Base-by-base conservation (phyloP, 2,797 vertebrate species). In the Hephaestus fuliginosus region DNA sequence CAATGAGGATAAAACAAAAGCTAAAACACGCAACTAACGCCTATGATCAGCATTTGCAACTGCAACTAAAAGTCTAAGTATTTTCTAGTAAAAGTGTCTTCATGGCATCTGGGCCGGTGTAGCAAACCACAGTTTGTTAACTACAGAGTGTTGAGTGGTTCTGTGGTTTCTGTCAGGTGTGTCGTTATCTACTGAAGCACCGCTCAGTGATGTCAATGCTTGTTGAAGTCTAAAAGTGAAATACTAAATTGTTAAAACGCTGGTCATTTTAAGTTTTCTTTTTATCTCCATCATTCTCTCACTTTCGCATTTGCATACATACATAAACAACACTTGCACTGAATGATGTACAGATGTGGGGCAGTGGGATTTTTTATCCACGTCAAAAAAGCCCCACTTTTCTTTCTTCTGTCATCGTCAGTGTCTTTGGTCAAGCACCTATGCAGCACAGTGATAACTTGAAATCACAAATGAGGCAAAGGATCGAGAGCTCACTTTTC, bases 401-500 rank as follows among this genome's bases (percentile, higher is more conserved):
- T 33, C 6, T 9, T 43, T 17, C 43, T 25, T 8, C 17, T 53
- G n/a, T 7, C 11, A 20, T 30, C 0, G 0, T 30, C n/a, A 30
- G 5, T 61, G 39, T 46, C 39, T 73, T 20, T 30, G 28, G 70
- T 73, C 41, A 48, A 55, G 36, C 39, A 17, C 44, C 36, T 55
- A 39, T 25, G 28, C 46, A 46, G 46, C 15, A 51, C 7, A 25
- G 33, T 14, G 28, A 36, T 48, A 48, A 46, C 56, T 51, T 15
- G 28, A 71, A 39, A 48, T n/a, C 49, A 64, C 55, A 67, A 61
- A 56, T 46, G 18, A 70, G 2, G 30, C 58, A 51, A 30, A 36
- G 20, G 18, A 74, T 49, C 39, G 39, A 58, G 7, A 78, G 49
- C 48, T 66, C n/a, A 14, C 22, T 51, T 70, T 61, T 56, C 28